Evolutionary conservation across 2,113 vertebrate genomes (phyloP).

Genomic region (Brevimyrus niger): DNA sequence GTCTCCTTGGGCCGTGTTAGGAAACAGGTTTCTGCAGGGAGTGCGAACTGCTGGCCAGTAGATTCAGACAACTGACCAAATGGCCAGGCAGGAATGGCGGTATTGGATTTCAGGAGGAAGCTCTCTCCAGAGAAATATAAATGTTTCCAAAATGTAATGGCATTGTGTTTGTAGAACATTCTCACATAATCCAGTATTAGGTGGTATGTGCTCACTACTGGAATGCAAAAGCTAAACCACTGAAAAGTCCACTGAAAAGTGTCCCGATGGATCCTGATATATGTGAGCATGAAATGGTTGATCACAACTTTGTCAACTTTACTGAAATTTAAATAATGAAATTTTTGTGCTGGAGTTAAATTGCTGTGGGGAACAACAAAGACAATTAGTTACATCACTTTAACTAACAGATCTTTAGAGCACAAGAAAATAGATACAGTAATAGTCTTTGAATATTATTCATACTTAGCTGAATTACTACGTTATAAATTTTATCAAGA

Average conservation of each 20-base stretch:
- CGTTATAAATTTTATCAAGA: neutral
- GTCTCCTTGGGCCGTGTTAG: neutral
- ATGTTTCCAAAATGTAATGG: neutral
- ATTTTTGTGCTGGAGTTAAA: neutral
- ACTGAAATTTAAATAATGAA: neutral
- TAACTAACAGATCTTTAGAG: neutral
- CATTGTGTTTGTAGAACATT: neutral
- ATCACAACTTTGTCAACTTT: neutral
- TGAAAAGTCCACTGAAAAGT: neutral
- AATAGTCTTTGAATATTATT: neutral
- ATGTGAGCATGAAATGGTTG: neutral
- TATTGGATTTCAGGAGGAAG: neutral
- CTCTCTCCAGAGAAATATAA: neutral
- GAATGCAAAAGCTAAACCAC: neutral
- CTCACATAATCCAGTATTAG: neutral
- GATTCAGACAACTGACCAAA: neutral
- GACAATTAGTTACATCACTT: neutral
- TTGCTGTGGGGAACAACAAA: neutral
- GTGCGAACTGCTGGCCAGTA: neutral
- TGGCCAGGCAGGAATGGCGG: neutral
- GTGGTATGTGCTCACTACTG: neutral
- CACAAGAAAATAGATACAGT: neutral
- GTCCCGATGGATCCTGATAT: neutral
- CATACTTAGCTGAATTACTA: neutral
- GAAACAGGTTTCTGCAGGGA: neutral